A percentile compares a stretch with the other conserved stretches of the same genome.
phyloP scores from a whole-genome alignment of 2,113 vertebrate species.

The Psophia crepitans region DNA sequence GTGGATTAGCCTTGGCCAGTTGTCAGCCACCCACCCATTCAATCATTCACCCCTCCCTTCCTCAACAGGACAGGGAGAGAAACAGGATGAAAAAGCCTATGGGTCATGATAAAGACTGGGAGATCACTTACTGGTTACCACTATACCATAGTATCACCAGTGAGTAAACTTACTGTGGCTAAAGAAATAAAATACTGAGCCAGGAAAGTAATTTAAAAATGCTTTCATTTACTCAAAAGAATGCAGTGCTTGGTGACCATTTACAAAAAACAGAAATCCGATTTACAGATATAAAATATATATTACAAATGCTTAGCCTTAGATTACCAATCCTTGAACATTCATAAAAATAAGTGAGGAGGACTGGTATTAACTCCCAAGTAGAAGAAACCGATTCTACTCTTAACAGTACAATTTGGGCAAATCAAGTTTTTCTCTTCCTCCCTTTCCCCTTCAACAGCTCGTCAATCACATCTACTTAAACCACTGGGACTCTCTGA shows the following conservation, averaged over 20 bases:
- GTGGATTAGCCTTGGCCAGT: neutral
- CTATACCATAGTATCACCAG: neutral
- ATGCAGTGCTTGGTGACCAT: neutral
- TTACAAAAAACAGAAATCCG: neutral
- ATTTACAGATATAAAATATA: neutral
- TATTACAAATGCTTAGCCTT: neutral
- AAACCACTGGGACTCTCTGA: neutral
- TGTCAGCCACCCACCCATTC: neutral
- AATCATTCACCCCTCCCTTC: neutral
- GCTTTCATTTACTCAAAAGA: neutral
- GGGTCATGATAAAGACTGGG: neutral
- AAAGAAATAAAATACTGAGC: neutral
- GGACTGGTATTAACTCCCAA: neutral
- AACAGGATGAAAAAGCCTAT: neutral
- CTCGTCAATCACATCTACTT: neutral
- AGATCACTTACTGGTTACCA: neutral
- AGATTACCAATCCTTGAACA: neutral
- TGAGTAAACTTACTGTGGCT: neutral
- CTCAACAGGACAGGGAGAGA: neutral
- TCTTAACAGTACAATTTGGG: neutral
- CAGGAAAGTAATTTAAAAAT: neutral
- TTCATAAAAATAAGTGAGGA: neutral
- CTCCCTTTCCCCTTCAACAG: neutral
- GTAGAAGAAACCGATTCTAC: neutral
- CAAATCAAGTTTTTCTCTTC: neutral